Evolutionary conservation across 1,140 invertebrate genomes (phyloP), one percentile per base, ranked within the genome.

Genomic region (Charaxes varanes): DNA sequence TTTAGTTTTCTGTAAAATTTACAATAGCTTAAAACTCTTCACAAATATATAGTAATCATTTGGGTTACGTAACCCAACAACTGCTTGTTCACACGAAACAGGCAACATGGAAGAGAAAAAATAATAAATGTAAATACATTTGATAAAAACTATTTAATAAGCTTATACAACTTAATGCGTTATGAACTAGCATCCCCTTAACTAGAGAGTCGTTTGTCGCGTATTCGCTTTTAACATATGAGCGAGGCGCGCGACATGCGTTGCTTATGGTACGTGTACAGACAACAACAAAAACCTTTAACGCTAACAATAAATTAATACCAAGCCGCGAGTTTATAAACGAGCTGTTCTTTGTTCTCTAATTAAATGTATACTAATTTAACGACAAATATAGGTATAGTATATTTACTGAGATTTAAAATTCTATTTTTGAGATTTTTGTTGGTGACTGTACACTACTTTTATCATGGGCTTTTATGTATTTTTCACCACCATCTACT

Each of bases 1-100:
- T 74, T 77, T 79, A 76, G 62, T 80, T 81, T 83, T 83, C 76
- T 83, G 79, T 81, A 83, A 83, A 83, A 83, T 83, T 83, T 83
- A 83, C 79, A 79, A 79, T 83, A 80, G 73, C 78, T 81, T 83
- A 79, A 81, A 77, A 81, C 72, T 80, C 68, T 66, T 83, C 79
- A 83, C 79, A 83, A 83, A 83, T 78, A 78, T 77, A 81, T 69
- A 68, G 53, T 65, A 64, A 66, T 63, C 48, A 51, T 69, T n/a
- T n/a, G n/a, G n/a, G n/a, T n/a, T 63, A 65, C 65, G 60, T 73
- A 68, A 65, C 65, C 68, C 50, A 77, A 77, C 69, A 79, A 68
- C 60, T 48, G 51, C 63, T 65, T 54, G 14, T 31, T 44, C 24
- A 30, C 50, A 66, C 56, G 61, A 66, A 70, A 76, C 63, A 77